These are phyloP conservation scores for Sula dactylatra DNA, from an alignment of 2,113 vertebrate species.

Conservation along the genomic window DNA sequence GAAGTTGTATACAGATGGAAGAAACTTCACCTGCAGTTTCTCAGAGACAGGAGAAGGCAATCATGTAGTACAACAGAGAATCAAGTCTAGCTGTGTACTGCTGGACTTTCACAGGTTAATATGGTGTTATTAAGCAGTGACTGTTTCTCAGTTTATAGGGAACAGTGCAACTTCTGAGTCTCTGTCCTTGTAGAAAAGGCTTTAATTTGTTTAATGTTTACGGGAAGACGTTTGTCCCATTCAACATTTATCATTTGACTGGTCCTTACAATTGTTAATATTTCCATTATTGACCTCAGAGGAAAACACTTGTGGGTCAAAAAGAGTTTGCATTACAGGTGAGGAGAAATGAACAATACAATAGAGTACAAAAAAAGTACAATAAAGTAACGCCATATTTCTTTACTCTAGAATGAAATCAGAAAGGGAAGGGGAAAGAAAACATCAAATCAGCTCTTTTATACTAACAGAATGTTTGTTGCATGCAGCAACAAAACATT, in stretches of 20 bases:
- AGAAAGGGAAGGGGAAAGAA: background rate
- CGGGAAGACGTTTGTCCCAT: background rate
- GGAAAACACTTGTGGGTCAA: background rate
- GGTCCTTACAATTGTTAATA: background rate
- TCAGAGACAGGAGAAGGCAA: background rate
- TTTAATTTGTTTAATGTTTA: background rate
- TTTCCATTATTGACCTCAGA: background rate
- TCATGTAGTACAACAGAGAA: background rate
- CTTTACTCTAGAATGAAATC: background rate
- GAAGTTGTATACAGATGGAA: background rate
- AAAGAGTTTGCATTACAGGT: background rate
- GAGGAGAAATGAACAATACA: background rate
- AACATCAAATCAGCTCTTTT: background rate
- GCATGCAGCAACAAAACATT: background rate
- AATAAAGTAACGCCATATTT: background rate
- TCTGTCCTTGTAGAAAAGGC: background rate
- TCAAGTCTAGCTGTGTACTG: background rate
- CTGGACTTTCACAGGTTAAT: background rate
- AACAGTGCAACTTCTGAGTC: background rate
- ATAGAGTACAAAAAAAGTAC: background rate
- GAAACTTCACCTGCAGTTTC: background rate
- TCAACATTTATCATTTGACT: background rate
- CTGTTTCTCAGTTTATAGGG: background rate
- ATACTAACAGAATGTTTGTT: background rate
- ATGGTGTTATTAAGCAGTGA: background rate